These are phyloP conservation scores for Heterodera schachtii DNA, from an alignment of 1,140 invertebrate species.

Conservation along the genomic window DNA sequence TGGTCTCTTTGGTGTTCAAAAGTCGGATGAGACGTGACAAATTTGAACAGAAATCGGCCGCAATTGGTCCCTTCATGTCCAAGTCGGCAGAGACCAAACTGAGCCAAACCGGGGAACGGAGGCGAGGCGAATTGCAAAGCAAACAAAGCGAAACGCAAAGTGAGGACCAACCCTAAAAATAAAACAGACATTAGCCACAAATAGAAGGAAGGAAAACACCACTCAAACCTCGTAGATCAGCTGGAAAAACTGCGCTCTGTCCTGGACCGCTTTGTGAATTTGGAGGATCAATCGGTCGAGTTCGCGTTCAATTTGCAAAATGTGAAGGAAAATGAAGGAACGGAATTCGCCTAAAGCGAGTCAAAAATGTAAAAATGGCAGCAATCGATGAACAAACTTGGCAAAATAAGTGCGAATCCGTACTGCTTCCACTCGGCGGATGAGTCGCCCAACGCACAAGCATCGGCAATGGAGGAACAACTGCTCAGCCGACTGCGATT, in stretches of 20 bases:
- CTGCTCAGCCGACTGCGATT: slow-evolving; percentile 37
- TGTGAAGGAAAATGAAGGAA: slow-evolving; percentile 49
- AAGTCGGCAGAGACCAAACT: slow-evolving; percentile 26
- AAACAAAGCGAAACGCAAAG: slow-evolving; percentile 41
- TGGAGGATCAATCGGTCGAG: slow-evolving; percentile 30
- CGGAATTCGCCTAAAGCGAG: slow-evolving; percentile 15
- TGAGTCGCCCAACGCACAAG: slow-evolving; percentile 27
- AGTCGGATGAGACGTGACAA: slow-evolving; percentile 33
- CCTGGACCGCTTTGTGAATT: slow-evolving; percentile 34
- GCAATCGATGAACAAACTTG: not conserved
- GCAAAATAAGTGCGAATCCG: slow-evolving; percentile 43
- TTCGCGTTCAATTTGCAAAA: slow-evolving; percentile 47
- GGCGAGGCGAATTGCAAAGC: slow-evolving; percentile 40
- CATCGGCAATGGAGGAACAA: slow-evolving; percentile 27
- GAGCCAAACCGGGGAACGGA: slow-evolving; percentile 40
- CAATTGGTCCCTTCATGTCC: slow-evolving; percentile 26
- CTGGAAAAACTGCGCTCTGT: slow-evolving; percentile 41
- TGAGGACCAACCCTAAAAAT: slow-evolving; percentile 33
- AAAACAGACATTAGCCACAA: not conserved
- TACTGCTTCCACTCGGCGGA: slow-evolving; percentile 39
- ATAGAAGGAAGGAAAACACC: not conserved
- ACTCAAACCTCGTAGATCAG: slow-evolving; percentile 39
- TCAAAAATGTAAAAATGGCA: no score
- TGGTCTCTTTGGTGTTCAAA: slow-evolving; percentile 49
- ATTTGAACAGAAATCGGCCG: slow-evolving; percentile 35